phyloP scores from a whole-genome alignment of 2,797 vertebrate species.

The Columba guinea region DNA sequence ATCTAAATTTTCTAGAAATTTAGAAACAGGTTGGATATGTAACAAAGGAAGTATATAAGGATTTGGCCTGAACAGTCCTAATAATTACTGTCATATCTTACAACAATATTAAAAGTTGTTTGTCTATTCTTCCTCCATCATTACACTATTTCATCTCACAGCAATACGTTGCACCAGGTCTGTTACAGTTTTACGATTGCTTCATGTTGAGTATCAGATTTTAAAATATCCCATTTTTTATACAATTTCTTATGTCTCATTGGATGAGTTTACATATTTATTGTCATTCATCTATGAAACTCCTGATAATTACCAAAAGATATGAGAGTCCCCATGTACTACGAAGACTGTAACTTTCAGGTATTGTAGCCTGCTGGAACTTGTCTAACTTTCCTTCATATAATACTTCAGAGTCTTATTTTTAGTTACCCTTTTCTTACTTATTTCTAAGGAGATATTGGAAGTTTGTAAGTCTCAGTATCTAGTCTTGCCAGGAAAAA shows the following conservation, averaged over 20 bases:
- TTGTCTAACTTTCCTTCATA: background rate
- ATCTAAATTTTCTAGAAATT: background rate
- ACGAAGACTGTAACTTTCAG: background rate
- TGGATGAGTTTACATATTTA: background rate
- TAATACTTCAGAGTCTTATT: background rate
- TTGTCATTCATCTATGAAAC: background rate
- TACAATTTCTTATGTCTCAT: background rate
- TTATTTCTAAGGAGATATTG: background rate
- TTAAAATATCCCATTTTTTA: background rate
- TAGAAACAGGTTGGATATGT: background rate
- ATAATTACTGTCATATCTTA: background rate
- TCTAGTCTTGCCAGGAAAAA: background rate
- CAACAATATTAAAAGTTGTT: background rate
- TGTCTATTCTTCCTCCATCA: background rate
- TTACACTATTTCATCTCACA: background rate
- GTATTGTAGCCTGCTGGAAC: background rate
- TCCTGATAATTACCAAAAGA: background rate
- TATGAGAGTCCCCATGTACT: background rate
- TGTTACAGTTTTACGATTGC: background rate
- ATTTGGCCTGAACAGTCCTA: background rate
- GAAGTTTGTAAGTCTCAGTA: background rate
- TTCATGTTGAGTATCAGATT: background rate
- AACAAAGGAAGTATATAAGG: background rate
- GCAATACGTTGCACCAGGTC: fast-evolving
- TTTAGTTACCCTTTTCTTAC: background rate